A percentile compares a stretch with the other conserved stretches of the same genome.
These are phyloP conservation scores for Hypomesus transpacificus DNA, from an alignment of 2,113 vertebrate species.

Conservation along the genomic window DNA sequence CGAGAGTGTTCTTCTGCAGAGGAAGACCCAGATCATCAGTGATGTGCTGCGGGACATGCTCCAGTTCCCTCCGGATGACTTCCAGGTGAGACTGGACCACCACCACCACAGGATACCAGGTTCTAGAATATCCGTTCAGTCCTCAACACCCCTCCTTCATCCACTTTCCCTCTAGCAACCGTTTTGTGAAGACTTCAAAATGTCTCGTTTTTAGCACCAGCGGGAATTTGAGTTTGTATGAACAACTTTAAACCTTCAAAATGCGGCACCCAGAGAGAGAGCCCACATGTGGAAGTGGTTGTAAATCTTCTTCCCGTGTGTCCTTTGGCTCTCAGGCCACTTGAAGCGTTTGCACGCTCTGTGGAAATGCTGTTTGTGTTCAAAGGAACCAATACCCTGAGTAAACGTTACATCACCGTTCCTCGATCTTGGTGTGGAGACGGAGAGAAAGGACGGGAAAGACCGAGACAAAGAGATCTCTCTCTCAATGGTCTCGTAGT, in stretches of 20 bases:
- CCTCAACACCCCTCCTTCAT: no score
- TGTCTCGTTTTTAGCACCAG: no score
- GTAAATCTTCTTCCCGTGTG: constrained; percentile 6
- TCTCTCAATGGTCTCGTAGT: no score
- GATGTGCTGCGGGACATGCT: constrained; percentile 92
- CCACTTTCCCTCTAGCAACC: no score
- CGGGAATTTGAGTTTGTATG: no score
- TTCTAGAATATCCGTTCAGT: no score
- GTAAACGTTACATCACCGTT: constrained; percentile 40
- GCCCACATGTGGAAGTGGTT: constrained; percentile 2
- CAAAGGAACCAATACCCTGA: constrained; percentile 26
- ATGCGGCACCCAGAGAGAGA: background rate
- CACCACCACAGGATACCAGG: background rate
- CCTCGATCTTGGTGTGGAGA: no score
- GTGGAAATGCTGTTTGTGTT: constrained; percentile 21
- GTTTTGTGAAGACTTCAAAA: no score
- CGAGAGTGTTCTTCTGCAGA: constrained; percentile 90
- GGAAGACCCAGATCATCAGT: constrained; percentile 93
- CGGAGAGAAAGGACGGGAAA: background rate
- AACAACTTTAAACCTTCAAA: background rate
- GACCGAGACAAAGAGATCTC: background rate
- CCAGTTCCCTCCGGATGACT: constrained; percentile 93
- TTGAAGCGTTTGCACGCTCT: constrained; percentile 22
- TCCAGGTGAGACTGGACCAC: constrained; percentile 75
- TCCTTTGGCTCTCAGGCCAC: background rate